A percentile compares a stretch with the other conserved stretches of the same genome.
phyloP scores from a whole-genome alignment of 2,797 vertebrate genomes.

The Melanotaenia nigrans region DNA sequence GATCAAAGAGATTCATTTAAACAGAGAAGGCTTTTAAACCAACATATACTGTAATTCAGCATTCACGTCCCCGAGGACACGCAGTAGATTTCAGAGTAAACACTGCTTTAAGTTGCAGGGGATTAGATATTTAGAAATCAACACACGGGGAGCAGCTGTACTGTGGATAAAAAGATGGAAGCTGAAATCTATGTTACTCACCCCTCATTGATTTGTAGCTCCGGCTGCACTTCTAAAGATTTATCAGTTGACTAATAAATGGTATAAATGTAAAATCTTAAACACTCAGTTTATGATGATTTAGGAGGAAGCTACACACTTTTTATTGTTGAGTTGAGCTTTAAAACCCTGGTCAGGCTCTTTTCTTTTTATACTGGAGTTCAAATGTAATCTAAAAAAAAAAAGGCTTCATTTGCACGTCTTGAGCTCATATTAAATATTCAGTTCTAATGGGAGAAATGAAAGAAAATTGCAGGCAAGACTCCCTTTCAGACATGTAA shows the following conservation, averaged over 20 bases:
- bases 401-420: neutral
- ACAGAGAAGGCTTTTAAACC: constrained; percentile 27
- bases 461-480: neutral
- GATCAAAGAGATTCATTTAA: constrained; percentile 43
- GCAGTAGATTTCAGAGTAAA: constrained; percentile 27
- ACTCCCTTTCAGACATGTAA: constrained; percentile 2
- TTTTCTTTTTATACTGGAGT: neutral
- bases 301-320: neutral
- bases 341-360: neutral
- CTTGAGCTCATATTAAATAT: neutral
- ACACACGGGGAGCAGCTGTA: neutral
- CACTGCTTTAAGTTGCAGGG: constrained; percentile 26
- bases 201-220: neutral
- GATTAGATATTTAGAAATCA: constrained; percentile 19
- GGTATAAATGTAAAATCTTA: neutral
- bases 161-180: constrained; percentile 12
- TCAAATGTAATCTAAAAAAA: constrained; percentile 1
- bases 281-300: neutral
- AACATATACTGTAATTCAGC: constrained; percentile 16
- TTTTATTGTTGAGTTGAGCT: neutral
- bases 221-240: constrained; percentile 6
- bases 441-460: constrained; percentile 3
- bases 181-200: neutral
- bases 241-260: neutral
- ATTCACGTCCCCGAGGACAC: constrained; percentile 21